Base-by-base conservation (phyloP, 2,888 invertebrate species). In the Gibbula magus region DNA sequence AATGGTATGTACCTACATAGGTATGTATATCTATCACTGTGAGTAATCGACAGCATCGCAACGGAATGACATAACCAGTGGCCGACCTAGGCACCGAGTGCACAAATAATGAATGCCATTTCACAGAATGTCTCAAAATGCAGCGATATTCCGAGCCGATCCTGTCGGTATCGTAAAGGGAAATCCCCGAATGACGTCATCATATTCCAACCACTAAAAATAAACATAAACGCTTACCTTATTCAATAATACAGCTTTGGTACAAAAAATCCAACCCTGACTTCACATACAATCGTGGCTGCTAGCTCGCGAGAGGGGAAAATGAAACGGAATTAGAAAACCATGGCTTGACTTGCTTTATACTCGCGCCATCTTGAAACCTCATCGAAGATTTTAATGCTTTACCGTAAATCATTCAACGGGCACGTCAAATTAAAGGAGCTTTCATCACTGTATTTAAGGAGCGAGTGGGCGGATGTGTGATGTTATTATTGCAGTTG, bases 361-460 rank as follows among this genome's bases (percentile, higher is more conserved):
- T 61, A 32, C 29, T 25, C 29, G 61, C 25, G 61, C 61, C 61
- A 61, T 18, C 61, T 61, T 61, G 61, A 61, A 61, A 61, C 29
- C 61, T 61, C 61, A 29, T 61, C 29, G 61, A 61, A 25, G 25
- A 61, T 61, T 61, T 61, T 61, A 61, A 61, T 61, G 61, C 29
- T 61, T 25, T 61, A 61, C 61, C 61, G 61, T 61, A 61, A 61
- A 61, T 61, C 61, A 16, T 61, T 61, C 61, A 61, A 61, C 61
- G 18, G 29, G 16, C 5, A 61, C 22, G 16, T 61, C 61, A 32
- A 61, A 25, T 25, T 61, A 61, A 25, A 32, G 61, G 25, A 25
- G 61, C 25, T 29, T 25, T 61, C 29, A 61, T 25, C 61, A 61
- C 25, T 13, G 29, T 29, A 61, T 61, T 25, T 29, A 61, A 61